Percentiles rank a stretch among this genome's conserved stretches.
phyloP scores from a whole-genome alignment of 2,888 invertebrate genomes.

The Drosophila acutilabella region DNA sequence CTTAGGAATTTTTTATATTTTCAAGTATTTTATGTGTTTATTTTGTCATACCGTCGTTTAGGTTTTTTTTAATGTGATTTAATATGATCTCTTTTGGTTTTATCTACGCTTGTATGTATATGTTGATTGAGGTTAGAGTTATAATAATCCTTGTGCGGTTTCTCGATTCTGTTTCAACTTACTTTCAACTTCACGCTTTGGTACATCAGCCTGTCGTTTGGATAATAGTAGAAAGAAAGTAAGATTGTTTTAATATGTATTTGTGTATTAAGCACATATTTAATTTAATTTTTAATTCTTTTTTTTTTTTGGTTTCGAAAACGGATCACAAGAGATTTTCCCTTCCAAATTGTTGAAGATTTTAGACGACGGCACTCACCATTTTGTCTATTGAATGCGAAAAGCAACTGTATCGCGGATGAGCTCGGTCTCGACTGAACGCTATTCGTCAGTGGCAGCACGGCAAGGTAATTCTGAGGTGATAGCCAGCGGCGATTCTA shows the following conservation, averaged over 20 bases:
- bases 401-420: constrained; percentile 86
- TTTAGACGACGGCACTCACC: constrained; percentile 86
- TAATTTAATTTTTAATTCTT: background rate
- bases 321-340: constrained; percentile 34
- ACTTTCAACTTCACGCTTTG: constrained; percentile 95
- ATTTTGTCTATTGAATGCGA: constrained; percentile 88
- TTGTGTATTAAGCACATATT: constrained; percentile 18
- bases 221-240: constrained; percentile 52
- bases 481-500: constrained; percentile 65
- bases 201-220: constrained; percentile 90
- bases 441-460: constrained; percentile 83
- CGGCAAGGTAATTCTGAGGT: constrained; percentile 85
- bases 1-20: constrained; percentile 5
- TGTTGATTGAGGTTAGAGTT: constrained; percentile 66
- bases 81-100: background rate
- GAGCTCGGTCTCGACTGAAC: constrained; percentile 86
- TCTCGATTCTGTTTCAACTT: constrained; percentile 86
- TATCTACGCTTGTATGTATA: constrained; percentile 9
- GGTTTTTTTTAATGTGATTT: constrained; percentile 7
- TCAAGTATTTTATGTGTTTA: background rate
- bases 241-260: constrained; percentile 24
- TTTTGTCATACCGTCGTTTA: background rate
- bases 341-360: constrained; percentile 15
- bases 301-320: background rate
- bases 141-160: constrained; percentile 71